Evolutionary conservation across 2,797 vertebrate species (phyloP).

Genomic region (Crenuchus spilurus): DNA sequence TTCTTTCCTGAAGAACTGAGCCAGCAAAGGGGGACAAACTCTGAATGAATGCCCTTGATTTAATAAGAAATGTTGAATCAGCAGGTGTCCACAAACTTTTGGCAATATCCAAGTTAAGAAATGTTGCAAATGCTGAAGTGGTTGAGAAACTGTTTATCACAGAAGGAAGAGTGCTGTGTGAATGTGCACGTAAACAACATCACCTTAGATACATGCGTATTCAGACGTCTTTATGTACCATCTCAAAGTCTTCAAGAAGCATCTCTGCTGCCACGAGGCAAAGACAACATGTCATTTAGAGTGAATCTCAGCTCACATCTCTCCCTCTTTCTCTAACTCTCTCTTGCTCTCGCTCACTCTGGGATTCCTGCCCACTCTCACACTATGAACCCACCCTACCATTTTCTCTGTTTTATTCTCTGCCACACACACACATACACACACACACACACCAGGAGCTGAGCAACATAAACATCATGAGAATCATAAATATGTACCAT

Average conservation of each 20-base stretch:
- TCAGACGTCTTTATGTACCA: constrained; percentile 26
- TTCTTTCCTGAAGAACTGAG: too few relatives aligned
- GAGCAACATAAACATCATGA: neutral
- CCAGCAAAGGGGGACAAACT: too few relatives aligned
- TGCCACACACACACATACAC: neutral
- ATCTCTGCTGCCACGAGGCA: constrained; percentile 27
- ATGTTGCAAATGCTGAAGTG: neutral
- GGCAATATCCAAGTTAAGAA: too few relatives aligned
- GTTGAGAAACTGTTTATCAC: constrained; percentile 46
- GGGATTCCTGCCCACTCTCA: constrained; percentile 48
- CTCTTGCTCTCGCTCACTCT: constrained; percentile 22
- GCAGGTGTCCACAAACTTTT: too few relatives aligned
- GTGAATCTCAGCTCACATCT: constrained; percentile 23
- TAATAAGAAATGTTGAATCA: too few relatives aligned
- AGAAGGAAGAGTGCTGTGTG: constrained; percentile 66
- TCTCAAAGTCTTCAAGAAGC: constrained; percentile 41
- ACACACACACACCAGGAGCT: constrained; percentile 5
- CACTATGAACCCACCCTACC: constrained; percentile 20
- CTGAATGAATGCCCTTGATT: too few relatives aligned
- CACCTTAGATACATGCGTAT: constrained; percentile 47
- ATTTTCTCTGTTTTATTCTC: constrained; percentile 5
- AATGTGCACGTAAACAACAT: constrained; percentile 49
- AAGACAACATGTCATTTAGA: constrained; percentile 28
- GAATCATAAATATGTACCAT: constrained; percentile 5
- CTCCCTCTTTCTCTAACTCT: neutral